phyloP scores from a whole-genome alignment of 2,113 vertebrate species.

The Eublepharis macularius region DNA sequence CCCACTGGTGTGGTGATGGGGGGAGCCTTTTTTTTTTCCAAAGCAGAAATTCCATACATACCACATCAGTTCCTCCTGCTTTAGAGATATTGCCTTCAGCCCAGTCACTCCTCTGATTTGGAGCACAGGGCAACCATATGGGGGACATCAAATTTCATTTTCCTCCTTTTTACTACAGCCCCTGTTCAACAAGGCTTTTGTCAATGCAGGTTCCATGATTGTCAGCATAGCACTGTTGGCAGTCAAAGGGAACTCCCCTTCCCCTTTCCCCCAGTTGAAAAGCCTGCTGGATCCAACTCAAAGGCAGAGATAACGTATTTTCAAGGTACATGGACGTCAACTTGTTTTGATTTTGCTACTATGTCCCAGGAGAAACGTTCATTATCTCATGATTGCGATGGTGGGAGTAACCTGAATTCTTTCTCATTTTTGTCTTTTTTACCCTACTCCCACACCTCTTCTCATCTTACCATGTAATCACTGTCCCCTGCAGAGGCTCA shows the following conservation, averaged over 20 bases:
- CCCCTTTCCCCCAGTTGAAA: too few species aligned
- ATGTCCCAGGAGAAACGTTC: not conserved
- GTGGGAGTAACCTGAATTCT: not conserved
- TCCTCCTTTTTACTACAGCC: too few species aligned
- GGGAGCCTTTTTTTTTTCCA: too few species aligned
- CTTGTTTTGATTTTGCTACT: not conserved
- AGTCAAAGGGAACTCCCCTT: too few species aligned
- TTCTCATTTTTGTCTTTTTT: not conserved
- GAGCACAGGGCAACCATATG: not conserved
- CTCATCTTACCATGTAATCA: not conserved
- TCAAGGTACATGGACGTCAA: not conserved
- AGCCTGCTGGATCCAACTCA: too few species aligned
- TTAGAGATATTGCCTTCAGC: not conserved
- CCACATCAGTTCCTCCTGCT: not conserved
- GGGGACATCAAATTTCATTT: not conserved
- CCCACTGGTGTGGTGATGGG: not conserved
- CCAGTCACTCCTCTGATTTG: not conserved
- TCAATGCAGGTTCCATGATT: too few species aligned
- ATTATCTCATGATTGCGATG: not conserved
- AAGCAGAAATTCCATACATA: not conserved
- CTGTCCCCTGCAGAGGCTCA: not conserved
- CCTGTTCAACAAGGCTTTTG: too few species aligned
- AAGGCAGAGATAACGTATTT: too few species aligned
- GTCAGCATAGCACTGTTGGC: too few species aligned
- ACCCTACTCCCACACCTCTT: not conserved